Base-by-base conservation (phyloP, 2,797 vertebrate genomes). In the Luscinia luscinia region DNA sequence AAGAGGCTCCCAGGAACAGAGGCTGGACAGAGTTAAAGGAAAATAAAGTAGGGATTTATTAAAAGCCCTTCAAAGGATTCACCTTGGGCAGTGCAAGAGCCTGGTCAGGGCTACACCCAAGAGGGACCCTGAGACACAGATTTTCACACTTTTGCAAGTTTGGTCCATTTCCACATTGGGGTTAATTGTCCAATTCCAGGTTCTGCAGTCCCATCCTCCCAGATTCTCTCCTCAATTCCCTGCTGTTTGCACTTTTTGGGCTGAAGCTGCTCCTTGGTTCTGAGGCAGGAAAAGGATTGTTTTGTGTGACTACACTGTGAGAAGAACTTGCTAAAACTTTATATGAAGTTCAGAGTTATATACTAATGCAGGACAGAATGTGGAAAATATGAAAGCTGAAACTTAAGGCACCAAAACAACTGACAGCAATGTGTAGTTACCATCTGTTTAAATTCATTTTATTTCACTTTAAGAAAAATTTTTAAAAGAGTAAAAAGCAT, bases 381-480 rank as follows among this genome's bases (percentile, higher is more conserved):
- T 24, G 22, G 21, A 24, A 34, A 34, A 34, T 9, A 57, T 5
- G 55, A 34, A 34, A 34, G n/a, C 6, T 57, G 4, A n/a, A 34
- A 57, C n/a, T 34, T 23, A 7, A 24, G 55, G 21, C n/a, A 34
- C 7, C 21, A 15, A 57, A n/a, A 30, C 1, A 19, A 43, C 48
- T 0, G 0, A 24, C 38, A 68, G 26, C 3, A 4, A 63, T 41
- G 9, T 12, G 26, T 5, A 49, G 22, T 15, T 36, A 66, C 6
- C 11, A 51, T 48, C n/a, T 58, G 10, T 22, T 58, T 21, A 58
- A 89, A 57, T 5, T 1, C 30, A 18, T 34, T 66, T 32, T 30
- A n/a, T 45, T 52, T 66, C 19, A 23, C 41, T 70, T 9, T 3
- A 48, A 70, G 32, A 3, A 2, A 4, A 2, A 30, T 32, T 48